Conservation (phyloP, 2,888 invertebrate species). For the Argyresthia albistria region DNA sequence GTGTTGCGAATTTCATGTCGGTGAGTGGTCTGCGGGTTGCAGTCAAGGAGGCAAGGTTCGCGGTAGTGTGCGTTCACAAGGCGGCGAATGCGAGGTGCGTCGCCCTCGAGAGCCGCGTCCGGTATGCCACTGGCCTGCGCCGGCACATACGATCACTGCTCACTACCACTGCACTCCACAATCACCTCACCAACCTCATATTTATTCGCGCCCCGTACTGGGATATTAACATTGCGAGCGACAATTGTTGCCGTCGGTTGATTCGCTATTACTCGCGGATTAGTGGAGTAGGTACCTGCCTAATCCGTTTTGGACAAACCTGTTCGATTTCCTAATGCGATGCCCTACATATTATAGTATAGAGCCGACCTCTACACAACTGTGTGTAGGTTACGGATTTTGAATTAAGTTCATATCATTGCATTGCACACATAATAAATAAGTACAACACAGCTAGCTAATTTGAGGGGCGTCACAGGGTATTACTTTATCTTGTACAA, state of each 20-base stretch:
- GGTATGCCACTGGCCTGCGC: background rate
- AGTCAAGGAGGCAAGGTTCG: background rate
- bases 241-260: background rate
- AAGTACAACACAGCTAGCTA: too few relatives aligned
- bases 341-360: too few relatives aligned
- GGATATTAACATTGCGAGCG: background rate
- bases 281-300: too few relatives aligned
- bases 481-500: too few relatives aligned
- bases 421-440: too few relatives aligned
- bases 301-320: too few relatives aligned
- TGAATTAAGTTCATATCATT: too few relatives aligned
- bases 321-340: too few relatives aligned
- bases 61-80: background rate
- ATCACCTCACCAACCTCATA: slow-evolving; percentile 3
- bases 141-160: background rate
- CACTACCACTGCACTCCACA: background rate
- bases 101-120: background rate
- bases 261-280: too few relatives aligned
- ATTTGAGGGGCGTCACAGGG: too few relatives aligned
- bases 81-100: background rate
- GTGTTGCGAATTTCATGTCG: slow-evolving; percentile 6
- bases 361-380: too few relatives aligned
- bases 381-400: too few relatives aligned
- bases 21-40: background rate
- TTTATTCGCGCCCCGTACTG: background rate